Evolutionary conservation across 2,888 invertebrate species (phyloP).

Genomic region (Vannuccia rotundouncinata): DNA sequence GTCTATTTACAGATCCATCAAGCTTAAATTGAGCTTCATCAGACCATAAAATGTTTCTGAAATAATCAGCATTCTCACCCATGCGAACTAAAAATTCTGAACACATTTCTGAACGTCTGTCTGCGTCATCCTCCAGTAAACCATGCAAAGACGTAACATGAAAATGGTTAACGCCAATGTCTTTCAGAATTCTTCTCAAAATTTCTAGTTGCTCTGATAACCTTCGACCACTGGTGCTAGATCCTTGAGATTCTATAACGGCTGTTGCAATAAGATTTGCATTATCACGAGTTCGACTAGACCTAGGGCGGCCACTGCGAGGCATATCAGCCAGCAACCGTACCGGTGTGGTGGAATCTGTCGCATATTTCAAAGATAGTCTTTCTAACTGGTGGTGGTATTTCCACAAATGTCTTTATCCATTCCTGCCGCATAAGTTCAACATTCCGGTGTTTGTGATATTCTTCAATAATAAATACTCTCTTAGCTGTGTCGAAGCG

Average conservation of each 20-base stretch:
- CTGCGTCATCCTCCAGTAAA: slow-evolving; percentile 14
- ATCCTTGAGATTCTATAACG: slow-evolving; percentile 23
- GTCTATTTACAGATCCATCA: slow-evolving; percentile 22
- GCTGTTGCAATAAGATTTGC: slow-evolving; percentile 18
- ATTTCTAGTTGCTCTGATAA: slow-evolving; percentile 23
- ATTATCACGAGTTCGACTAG: slow-evolving; percentile 23
- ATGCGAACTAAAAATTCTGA: slow-evolving; percentile 26
- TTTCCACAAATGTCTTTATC: slow-evolving; percentile 19
- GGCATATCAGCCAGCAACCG: slow-evolving; percentile 18
- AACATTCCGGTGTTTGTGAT: slow-evolving; percentile 20
- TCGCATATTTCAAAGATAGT: slow-evolving; percentile 6
- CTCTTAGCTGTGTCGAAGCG: too few species aligned
- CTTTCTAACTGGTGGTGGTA: slow-evolving; percentile 22
- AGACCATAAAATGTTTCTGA: slow-evolving; percentile 26
- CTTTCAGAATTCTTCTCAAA: slow-evolving; percentile 17
- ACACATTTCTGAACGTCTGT: slow-evolving; percentile 24
- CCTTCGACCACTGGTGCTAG: slow-evolving; percentile 17
- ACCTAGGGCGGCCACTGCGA: slow-evolving; percentile 19
- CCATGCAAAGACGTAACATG: slow-evolving; percentile 24
- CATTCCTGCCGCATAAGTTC: slow-evolving; percentile 21
- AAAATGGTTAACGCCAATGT: slow-evolving; percentile 14
- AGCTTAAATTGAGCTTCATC: slow-evolving; percentile 20
- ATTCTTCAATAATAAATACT: slow-evolving; percentile 22
- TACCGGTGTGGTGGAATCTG: slow-evolving; percentile 23
- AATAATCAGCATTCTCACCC: slow-evolving; percentile 21